Evolutionary conservation across 2,797 vertebrate species (phyloP), one percentile per base, ranked within the genome.

Genomic region (Pygocentrus nattereri): DNA sequence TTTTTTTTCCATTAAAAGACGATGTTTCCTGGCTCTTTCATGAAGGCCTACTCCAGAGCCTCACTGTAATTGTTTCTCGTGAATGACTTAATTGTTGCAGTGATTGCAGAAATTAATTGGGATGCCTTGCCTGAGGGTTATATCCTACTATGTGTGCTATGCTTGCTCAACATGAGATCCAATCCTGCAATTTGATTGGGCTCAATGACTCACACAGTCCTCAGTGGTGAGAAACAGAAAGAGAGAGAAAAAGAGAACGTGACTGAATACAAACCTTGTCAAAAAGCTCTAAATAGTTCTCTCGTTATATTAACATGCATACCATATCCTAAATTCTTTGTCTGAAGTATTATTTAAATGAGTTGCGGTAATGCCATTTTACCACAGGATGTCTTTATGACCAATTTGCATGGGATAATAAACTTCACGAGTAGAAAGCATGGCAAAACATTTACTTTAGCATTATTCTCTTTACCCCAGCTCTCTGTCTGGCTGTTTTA

Each of bases 71-170:
- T 68, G 65, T 44, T 68, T 38, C 21, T 15, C 13, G 38, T 41
- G 18, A 41, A 68, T 44, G 65, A 68, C 21, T 68, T 41, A 68
- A 68, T 47, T 47, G 62, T 25, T 70, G 67, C 1, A 31, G 41
- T 67, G 70, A 47, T 23, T 70, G 47, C 21, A 47, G 67, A 16
- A 25, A 23, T 70, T 70, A 23, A 47, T 70, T 47, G 38, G 44
- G 67, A n/a, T 47, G 10, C 67, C n/a, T 70, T 70, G 38, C 67
- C 23, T 41, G 8, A 41, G 19, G 65, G 19, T 68, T 68, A 41
- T n/a, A 44, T 44, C 27, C 65, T 44, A n/a, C 38, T 68, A 68
- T 38, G 30, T 21, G 18, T 65, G 62, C 62, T 34, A 65, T 2
- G 19, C 27, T 65, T 61, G 31, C 62, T 38, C 62, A 44, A 41